Percentiles rank a stretch among this genome's conserved stretches.
phyloP scores from a whole-genome alignment of 2,888 invertebrate species.

The Hyposoter didymator region DNA sequence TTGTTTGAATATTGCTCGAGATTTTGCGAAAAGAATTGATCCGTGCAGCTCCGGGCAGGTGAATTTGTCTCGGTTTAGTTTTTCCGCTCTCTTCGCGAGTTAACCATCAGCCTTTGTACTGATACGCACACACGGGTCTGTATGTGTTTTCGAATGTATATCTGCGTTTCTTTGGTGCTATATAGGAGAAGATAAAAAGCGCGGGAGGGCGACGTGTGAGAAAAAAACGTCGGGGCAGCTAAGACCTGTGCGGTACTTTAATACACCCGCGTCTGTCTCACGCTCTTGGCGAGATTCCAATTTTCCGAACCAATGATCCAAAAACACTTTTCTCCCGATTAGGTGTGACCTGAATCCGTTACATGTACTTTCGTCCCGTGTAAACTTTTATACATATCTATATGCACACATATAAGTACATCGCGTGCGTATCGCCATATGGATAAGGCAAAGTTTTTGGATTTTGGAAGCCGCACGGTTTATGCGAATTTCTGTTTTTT shows the following conservation, averaged over 20 bases:
- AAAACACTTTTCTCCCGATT: slow-evolving; percentile 71
- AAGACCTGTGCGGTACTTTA: slow-evolving; percentile 24
- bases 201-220: slow-evolving; percentile 40
- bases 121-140: neutral
- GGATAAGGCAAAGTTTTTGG: neutral
- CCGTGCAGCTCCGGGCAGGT: slow-evolving; percentile 34
- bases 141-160: neutral
- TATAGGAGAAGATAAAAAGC: slow-evolving; percentile 23
- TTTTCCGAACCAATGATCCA: slow-evolving; percentile 71
- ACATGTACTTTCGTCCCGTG: neutral
- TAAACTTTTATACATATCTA: neutral
- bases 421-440: neutral
- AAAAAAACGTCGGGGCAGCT: slow-evolving; percentile 56
- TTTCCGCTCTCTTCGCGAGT: slow-evolving; percentile 22
- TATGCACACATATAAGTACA: too few species aligned
- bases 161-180: neutral
- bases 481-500: neutral
- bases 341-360: slow-evolving; percentile 67
- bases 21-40: slow-evolving; percentile 41
- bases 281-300: slow-evolving; percentile 68
- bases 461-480: neutral
- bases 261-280: slow-evolving; percentile 31
- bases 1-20: neutral
- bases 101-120: neutral
- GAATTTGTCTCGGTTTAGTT: slow-evolving; percentile 39